Percentiles rank a stretch among this genome's conserved stretches.
Conservation (phyloP, 2,888 invertebrate genomes). For the Orgyia antiqua region DNA sequence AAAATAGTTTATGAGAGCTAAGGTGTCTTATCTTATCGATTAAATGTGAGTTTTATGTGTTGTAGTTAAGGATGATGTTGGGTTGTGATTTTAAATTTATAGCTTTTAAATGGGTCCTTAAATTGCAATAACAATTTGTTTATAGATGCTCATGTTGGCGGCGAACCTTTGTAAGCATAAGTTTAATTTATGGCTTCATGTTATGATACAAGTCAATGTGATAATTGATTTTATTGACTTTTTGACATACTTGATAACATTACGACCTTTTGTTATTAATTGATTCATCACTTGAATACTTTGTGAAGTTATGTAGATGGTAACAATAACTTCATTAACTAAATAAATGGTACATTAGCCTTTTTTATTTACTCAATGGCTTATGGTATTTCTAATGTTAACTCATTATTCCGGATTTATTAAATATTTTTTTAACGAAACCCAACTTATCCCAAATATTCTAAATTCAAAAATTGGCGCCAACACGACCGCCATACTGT, state of each 20-base stretch:
- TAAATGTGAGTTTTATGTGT: slow-evolving; percentile 35
- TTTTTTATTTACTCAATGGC: no score
- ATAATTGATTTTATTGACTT: slow-evolving; percentile 40
- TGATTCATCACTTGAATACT: slow-evolving; percentile 7
- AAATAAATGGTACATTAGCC: no score
- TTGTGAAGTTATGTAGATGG: neutral
- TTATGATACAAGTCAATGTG: slow-evolving; percentile 29
- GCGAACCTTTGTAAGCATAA: slow-evolving; percentile 48
- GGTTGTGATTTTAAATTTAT: slow-evolving; percentile 47
- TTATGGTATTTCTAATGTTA: no score
- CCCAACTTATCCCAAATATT: no score
- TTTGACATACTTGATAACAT: slow-evolving; percentile 31
- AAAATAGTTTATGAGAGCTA: slow-evolving; percentile 74
- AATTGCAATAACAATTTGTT: slow-evolving; percentile 78
- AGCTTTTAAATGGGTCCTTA: slow-evolving; percentile 75
- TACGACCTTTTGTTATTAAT: slow-evolving; percentile 17
- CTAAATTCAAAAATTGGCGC: slow-evolving; percentile 75
- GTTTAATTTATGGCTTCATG: slow-evolving; percentile 46
- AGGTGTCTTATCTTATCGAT: slow-evolving; percentile 26
- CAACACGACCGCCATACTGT: slow-evolving; percentile 78
- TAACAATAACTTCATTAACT: neutral
- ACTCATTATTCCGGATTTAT: no score
- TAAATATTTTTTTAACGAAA: no score
- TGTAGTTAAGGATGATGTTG: slow-evolving; percentile 25
- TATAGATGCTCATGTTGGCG: slow-evolving; percentile 55